Base-by-base conservation (phyloP, 2,888 invertebrate genomes). In the Diarsia dahlii region DNA sequence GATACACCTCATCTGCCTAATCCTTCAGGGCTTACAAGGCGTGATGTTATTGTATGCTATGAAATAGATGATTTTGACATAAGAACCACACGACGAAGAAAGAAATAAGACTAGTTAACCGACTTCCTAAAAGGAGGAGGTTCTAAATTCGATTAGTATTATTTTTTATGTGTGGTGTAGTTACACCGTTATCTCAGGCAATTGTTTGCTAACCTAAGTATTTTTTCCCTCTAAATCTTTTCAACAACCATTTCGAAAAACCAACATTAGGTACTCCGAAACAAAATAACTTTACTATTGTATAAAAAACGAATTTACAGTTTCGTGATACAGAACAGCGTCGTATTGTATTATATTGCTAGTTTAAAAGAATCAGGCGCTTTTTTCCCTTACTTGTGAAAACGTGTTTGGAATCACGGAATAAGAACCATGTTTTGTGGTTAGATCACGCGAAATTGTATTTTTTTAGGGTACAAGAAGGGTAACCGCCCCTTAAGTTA, bases 291-390 rank as follows among this genome's bases (percentile, higher is more conserved):
- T 60, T n/a, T 23, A 10, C 68, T 73, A 48, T 60, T 54, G 23
- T 20, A 58, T 34, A 12, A 67, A 64, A 69, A 71, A 84, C 68
- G 50, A 71, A 78, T 73, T 81, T 73, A 75, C 69, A 69, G 56
- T 76, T 84, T 58, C 68, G 46, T 50, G 20, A 65, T 13, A 63
- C 48, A 67, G 45, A 74, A 74, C 76, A 79, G 76, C 63, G 4
- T 62, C 20, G 71, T 66, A 46, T 58, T 68, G 74, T 74, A 69
- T 76, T 63, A 81, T 65, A 74, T 86, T 89, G 88, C 90, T 86
- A 71, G 71, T 81, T 70, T 50, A 65, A 79, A 88, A 85, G 45
- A 54, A 82, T 80, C 81, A 87, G 90, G 89, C 88, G 87, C 75
- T 76, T 82, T 82, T 50, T 80, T 80, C 54, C n/a, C 28, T 80